A percentile compares a stretch with the other conserved stretches of the same genome.
Evolutionary conservation across 1,140 invertebrate genomes (phyloP).

Genomic region (Drosophila bocqueti): DNA sequence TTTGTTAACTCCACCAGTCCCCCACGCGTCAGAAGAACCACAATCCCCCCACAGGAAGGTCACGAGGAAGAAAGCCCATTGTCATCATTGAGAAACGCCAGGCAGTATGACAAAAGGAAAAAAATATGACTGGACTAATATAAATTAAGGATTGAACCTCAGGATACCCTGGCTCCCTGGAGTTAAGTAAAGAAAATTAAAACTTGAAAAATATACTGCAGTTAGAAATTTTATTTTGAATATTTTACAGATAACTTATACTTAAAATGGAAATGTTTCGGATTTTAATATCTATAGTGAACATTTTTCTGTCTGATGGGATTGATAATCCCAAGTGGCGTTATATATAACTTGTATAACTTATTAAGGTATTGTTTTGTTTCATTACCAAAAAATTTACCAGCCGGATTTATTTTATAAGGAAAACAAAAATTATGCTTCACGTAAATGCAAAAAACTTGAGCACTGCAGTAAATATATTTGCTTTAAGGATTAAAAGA

Average conservation of each 20-base stretch:
- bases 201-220: background rate
- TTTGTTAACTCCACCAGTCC: slow-evolving; percentile 9
- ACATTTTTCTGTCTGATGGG: no score
- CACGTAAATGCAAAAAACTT: background rate
- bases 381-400: no score
- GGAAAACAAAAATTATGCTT: no score
- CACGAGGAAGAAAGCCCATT: slow-evolving; percentile 44
- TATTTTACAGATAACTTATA: no score
- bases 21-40: slow-evolving; percentile 2
- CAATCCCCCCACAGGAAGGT: background rate
- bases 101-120: slow-evolving; percentile 59
- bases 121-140: background rate
- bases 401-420: no score
- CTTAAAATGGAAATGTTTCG: no score
- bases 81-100: slow-evolving; percentile 54
- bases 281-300: no score
- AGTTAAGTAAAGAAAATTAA: background rate
- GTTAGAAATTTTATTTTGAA: no score
- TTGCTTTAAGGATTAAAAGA: background rate
- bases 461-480: background rate
- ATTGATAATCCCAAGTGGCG: no score
- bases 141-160: background rate
- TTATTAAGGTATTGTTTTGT: no score
- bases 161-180: background rate
- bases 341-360: no score